A percentile compares a stretch with the other conserved stretches of the same genome.
Evolutionary conservation across 2,113 vertebrate species (phyloP).

Genomic region (Rhodinocichla rosea): DNA sequence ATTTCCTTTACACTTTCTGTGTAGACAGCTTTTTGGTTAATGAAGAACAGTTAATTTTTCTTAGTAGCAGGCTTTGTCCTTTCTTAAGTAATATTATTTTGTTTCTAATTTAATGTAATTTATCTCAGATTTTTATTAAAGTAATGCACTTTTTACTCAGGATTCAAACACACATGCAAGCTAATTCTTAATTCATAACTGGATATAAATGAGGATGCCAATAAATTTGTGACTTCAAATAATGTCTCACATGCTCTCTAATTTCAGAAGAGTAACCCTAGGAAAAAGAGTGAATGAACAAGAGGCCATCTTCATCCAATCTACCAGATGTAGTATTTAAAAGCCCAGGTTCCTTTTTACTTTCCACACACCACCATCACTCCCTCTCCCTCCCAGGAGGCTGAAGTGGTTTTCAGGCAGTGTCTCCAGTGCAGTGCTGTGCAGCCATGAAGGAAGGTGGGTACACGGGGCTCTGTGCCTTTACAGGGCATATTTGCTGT

Average conservation of each 20-base stretch:
- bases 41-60: background rate
- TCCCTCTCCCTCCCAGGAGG: rapidly evolving
- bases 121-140: background rate
- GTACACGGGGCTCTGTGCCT: background rate
- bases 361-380: background rate
- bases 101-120: background rate
- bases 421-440: background rate
- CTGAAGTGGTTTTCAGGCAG: background rate
- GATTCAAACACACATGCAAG: background rate
- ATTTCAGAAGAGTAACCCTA: background rate
- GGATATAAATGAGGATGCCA: background rate
- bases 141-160: background rate
- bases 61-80: background rate
- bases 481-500: background rate
- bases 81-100: background rate
- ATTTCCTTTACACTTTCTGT: background rate
- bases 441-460: background rate
- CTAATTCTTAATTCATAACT: background rate
- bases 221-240: background rate
- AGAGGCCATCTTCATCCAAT: background rate
- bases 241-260: background rate
- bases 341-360: background rate
- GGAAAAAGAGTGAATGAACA: background rate
- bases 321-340: background rate
- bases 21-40: background rate